Percentiles rank a stretch among this genome's conserved stretches.
Conservation (phyloP, 2,113 vertebrate genomes). For the Gyps fulvus region DNA sequence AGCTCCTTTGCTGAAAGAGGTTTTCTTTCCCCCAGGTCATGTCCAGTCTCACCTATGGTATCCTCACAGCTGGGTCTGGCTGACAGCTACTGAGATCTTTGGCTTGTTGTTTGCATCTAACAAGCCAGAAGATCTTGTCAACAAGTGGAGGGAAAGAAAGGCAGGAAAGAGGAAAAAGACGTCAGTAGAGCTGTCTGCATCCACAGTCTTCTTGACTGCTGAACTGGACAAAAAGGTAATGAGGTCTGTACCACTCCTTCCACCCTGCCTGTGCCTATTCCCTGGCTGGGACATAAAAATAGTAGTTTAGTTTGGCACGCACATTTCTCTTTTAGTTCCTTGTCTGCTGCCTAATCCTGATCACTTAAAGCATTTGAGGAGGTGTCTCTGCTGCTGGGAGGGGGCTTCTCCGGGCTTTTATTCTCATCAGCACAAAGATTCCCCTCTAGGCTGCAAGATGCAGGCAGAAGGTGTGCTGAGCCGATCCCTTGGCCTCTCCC, state of each 20-base stretch:
- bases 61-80: constrained; percentile 96
- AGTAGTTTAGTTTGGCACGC: background rate
- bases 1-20: background rate
- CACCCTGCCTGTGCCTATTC: background rate
- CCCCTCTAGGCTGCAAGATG: background rate
- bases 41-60: constrained; percentile 87
- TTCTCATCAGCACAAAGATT: background rate
- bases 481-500: background rate
- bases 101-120: constrained; percentile 90
- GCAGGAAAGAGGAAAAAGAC: constrained; percentile 39
- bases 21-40: constrained; percentile 73
- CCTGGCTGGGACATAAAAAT: background rate
- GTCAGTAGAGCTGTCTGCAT: constrained; percentile 33
- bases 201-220: constrained; percentile 77
- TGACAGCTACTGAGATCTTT: constrained; percentile 91
- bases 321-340: background rate
- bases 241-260: background rate
- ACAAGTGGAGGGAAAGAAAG: constrained; percentile 66
- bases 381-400: background rate
- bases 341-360: background rate
- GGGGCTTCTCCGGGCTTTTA: background rate
- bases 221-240: constrained; percentile 85
- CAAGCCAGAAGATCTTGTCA: constrained; percentile 85
- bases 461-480: background rate
- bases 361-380: background rate